Evolutionary conservation across 2,888 invertebrate species (phyloP).

Genomic region (Pogonocherus hispidulus): DNA sequence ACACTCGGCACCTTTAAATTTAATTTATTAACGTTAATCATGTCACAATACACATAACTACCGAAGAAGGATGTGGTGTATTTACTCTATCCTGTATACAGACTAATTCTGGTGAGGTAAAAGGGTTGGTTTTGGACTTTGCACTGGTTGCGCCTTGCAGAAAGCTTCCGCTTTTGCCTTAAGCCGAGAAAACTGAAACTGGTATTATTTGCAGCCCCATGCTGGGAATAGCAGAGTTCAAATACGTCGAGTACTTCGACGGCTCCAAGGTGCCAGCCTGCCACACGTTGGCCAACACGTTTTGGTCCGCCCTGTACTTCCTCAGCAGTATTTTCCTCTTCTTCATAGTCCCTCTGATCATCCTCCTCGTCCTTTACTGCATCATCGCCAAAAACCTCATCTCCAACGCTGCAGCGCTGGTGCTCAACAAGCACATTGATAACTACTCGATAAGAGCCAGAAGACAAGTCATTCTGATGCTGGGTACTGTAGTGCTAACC

Average conservation of each 20-base stretch:
- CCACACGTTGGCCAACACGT: conserved; percentile 81
- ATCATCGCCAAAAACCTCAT: conserved; percentile 88
- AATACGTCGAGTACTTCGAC: conserved; percentile 78
- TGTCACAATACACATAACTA: too few species aligned
- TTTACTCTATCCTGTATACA: conserved; percentile 29
- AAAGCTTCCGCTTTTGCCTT: conserved; percentile 27
- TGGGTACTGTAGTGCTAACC: conserved; percentile 87
- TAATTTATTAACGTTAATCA: too few species aligned
- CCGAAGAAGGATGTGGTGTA: too few species aligned
- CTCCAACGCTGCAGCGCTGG: conserved; percentile 70
- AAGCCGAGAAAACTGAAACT: conserved; percentile 36
- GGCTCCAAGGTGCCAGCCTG: conserved; percentile 82
- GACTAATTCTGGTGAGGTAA: conserved; percentile 19
- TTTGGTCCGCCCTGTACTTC: conserved; percentile 85
- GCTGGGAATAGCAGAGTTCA: conserved; percentile 82
- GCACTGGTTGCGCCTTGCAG: conserved; percentile 18
- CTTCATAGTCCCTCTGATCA: conserved; percentile 84
- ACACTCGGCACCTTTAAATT: too few species aligned
- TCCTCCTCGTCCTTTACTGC: conserved; percentile 85
- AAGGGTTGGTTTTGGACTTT: conserved; percentile 37
- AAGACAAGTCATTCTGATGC: conserved; percentile 88
- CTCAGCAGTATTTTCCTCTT: conserved; percentile 84
- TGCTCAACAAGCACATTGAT: conserved; percentile 80
- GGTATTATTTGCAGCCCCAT: conserved; percentile 81
- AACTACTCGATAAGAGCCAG: conserved; percentile 80